A percentile compares a stretch with the other conserved stretches of the same genome.
Evolutionary conservation across 1,140 invertebrate genomes (phyloP).

Genomic region (Phocides pigmalion): DNA sequence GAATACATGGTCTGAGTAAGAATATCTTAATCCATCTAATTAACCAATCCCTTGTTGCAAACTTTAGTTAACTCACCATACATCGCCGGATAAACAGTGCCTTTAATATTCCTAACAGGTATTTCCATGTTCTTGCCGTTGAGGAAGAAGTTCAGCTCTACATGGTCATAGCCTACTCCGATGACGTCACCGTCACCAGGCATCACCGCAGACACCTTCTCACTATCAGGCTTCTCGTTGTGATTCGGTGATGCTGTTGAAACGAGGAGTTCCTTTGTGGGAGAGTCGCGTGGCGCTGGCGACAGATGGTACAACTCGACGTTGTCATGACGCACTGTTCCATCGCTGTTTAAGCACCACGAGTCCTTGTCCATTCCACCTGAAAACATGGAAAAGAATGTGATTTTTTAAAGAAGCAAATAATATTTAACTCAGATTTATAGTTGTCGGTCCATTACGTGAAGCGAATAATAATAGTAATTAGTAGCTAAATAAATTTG

Average conservation of each 20-base stretch:
- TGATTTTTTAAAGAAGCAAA: no score
- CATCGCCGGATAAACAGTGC: conserved; percentile 95
- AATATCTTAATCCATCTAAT: no score
- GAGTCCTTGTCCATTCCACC: conserved; percentile 95
- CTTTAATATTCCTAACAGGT: conserved; percentile 94
- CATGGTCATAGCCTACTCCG: conserved; percentile 97
- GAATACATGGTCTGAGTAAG: no score
- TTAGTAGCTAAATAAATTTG: not conserved
- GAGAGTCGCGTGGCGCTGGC: conserved; percentile 77
- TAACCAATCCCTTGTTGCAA: no score
- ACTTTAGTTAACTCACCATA: conserved; percentile 97
- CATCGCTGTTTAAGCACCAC: conserved; percentile 97
- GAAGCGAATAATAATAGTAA: no score
- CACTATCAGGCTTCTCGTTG: conserved; percentile 56
- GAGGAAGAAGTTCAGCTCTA: conserved; percentile 97
- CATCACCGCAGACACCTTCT: conserved; percentile 57
- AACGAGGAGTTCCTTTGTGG: conserved; percentile 79
- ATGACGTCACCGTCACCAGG: conserved; percentile 97
- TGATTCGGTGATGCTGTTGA: conserved; percentile 59
- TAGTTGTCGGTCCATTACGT: no score
- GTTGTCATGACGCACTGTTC: conserved; percentile 92
- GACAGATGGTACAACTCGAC: conserved; percentile 90
- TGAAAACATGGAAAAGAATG: conserved; percentile 58
- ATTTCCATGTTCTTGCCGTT: conserved; percentile 95
- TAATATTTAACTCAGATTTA: no score